Evolutionary conservation across 1,140 invertebrate genomes (phyloP).

Genomic region (Neodiprion fabricii): DNA sequence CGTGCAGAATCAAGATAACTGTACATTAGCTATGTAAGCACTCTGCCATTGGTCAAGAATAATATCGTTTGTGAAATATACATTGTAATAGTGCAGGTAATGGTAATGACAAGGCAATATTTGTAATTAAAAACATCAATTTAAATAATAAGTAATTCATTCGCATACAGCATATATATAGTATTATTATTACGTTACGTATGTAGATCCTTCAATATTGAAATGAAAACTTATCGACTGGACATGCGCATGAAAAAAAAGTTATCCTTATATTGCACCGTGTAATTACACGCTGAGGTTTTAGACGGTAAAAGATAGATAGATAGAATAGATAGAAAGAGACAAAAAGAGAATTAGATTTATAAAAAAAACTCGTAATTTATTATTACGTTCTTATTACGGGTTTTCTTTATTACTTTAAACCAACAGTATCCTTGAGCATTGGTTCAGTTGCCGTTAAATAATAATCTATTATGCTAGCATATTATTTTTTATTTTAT

Average conservation of each 20-base stretch:
- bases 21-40: no score
- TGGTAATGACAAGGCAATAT: not conserved
- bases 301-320: no score
- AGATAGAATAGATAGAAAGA: constrained; percentile 34
- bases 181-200: not conserved
- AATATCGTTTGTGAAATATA: no score
- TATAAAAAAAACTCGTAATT: constrained; percentile 33
- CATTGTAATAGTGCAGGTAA: not conserved
- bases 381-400: constrained; percentile 36
- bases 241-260: constrained; percentile 41
- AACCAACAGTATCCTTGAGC: constrained; percentile 42
- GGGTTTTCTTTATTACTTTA: constrained; percentile 34
- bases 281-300: constrained; percentile 36
- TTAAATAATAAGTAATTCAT: constrained; percentile 37
- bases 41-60: no score
- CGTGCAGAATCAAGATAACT: no score
- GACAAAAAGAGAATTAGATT: not conserved
- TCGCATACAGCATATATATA: constrained; percentile 29
- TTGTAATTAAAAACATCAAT: constrained; percentile 35
- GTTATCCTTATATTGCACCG: constrained; percentile 33
- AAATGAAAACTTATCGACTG: constrained; percentile 31
- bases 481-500: not conserved
- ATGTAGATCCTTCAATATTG: constrained; percentile 35
- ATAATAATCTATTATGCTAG: constrained; percentile 27
- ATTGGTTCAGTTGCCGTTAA: constrained; percentile 42